phyloP scores from a whole-genome alignment of 2,797 vertebrate species.

The Phalanger gymnotis region DNA sequence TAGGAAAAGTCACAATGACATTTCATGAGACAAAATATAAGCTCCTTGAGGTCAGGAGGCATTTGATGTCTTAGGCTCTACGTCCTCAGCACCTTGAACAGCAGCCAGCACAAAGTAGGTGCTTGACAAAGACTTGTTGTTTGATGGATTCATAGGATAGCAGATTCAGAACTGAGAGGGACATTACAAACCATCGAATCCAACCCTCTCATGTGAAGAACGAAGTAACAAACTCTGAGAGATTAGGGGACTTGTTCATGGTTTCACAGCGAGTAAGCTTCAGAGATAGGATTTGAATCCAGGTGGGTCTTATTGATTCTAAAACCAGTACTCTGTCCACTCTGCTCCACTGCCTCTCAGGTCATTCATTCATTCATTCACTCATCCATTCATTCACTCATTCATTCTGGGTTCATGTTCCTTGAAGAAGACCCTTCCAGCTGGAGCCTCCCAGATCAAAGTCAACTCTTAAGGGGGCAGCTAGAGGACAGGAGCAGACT shows the following conservation, averaged over 20 bases:
- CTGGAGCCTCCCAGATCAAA: background rate
- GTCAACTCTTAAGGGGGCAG: background rate
- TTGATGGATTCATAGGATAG: background rate
- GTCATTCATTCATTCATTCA: background rate
- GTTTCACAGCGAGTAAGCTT: background rate
- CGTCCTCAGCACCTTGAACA: background rate
- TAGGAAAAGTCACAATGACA: background rate
- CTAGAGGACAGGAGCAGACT: accelerated
- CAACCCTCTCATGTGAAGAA: background rate
- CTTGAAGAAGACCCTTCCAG: background rate
- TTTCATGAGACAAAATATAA: background rate
- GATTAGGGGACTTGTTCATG: background rate
- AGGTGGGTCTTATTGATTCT: background rate
- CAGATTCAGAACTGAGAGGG: background rate
- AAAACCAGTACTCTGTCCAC: background rate
- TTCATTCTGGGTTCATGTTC: background rate
- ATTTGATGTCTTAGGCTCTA: background rate
- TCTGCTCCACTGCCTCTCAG: too few species aligned
- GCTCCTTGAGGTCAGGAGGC: background rate
- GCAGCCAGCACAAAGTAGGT: background rate
- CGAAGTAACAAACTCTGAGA: background rate
- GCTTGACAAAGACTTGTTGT: background rate
- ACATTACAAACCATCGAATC: background rate
- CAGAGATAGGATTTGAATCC: background rate
- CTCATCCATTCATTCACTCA: background rate